phyloP scores from a whole-genome alignment of 2,888 invertebrate genomes.

The Mimumesa dahlbomi region DNA sequence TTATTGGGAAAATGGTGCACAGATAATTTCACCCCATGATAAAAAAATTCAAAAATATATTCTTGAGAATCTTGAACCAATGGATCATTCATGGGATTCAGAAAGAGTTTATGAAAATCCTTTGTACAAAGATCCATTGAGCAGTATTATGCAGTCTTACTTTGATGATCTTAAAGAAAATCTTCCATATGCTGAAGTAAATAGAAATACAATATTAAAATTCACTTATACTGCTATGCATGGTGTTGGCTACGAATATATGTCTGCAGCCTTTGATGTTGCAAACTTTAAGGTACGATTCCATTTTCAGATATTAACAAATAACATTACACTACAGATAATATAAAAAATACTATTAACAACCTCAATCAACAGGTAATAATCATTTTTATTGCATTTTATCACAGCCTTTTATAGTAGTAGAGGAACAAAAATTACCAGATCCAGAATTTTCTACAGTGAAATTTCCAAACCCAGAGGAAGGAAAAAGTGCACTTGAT shows the following conservation, averaged over 20 bases:
- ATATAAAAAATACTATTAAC: too few relatives aligned
- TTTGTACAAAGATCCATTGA: constrained; percentile 86
- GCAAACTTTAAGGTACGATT: constrained; percentile 88
- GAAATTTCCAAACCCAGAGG: constrained; percentile 98
- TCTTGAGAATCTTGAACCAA: constrained; percentile 88
- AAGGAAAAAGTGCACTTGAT: constrained; percentile 90
- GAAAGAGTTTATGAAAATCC: constrained; percentile 82
- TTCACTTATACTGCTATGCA: constrained; percentile 98
- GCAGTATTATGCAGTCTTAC: constrained; percentile 86
- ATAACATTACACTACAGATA: too few relatives aligned
- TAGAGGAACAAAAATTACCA: constrained; percentile 90
- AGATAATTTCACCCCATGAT: constrained; percentile 96
- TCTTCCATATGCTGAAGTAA: constrained; percentile 83
- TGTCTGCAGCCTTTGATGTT: constrained; percentile 87
- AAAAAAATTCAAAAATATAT: constrained; percentile 91
- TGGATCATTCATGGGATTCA: constrained; percentile 89
- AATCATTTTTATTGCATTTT: neutral
- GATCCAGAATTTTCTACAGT: constrained; percentile 99
- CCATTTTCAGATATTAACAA: too few relatives aligned
- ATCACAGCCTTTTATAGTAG: constrained; percentile 84
- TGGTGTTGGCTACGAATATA: constrained; percentile 94
- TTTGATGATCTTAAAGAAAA: constrained; percentile 83
- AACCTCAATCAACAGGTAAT: too few relatives aligned
- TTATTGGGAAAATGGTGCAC: constrained; percentile 97
- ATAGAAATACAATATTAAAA: constrained; percentile 82